Conservation (phyloP, 2,113 vertebrate species). For the Varanus salvator region DNA sequence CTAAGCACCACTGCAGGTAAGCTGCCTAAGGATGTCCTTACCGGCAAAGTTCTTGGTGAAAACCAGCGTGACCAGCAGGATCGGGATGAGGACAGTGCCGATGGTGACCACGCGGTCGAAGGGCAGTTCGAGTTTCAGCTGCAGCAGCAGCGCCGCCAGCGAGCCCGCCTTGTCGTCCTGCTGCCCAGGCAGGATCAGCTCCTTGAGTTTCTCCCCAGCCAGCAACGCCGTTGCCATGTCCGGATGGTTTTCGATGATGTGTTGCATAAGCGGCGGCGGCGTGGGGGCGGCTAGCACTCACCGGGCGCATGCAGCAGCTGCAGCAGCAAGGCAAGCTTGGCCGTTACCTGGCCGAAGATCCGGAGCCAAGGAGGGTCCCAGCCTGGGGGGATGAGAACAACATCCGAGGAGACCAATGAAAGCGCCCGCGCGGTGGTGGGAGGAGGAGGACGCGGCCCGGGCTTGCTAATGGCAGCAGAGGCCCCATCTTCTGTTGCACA, state of each 20-base stretch:
- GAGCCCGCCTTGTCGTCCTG: conserved; percentile 93
- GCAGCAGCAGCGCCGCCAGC: conserved; percentile 92
- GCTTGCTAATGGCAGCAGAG: conserved; percentile 5
- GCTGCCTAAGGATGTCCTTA: conserved; percentile 72
- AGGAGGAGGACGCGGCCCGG: conserved; percentile 1
- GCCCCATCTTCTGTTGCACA: not conserved
- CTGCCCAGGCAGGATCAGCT: conserved; percentile 94
- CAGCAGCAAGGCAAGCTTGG: conserved; percentile 1
- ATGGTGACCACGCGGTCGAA: conserved; percentile 98
- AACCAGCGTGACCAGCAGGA: conserved; percentile 95
- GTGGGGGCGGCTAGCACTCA: conserved; percentile 50
- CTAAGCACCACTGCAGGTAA: too few relatives aligned
- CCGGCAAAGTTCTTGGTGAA: conserved; percentile 99
- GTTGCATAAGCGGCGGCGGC: conserved; percentile 87
- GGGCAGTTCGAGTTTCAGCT: conserved; percentile 96
- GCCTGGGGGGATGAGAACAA: conserved; percentile 41
- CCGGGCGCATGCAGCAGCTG: conserved; percentile 53
- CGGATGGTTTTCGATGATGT: conserved; percentile 95
- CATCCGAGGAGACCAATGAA: not conserved
- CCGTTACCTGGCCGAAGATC: not conserved
- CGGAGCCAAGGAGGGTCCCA: conserved; percentile 22
- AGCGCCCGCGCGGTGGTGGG: not conserved
- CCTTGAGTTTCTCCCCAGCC: conserved; percentile 97
- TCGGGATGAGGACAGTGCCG: conserved; percentile 97
- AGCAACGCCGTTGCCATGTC: conserved; percentile 99